phyloP scores from a whole-genome alignment of 1,140 invertebrate genomes.

The Leptonema lineaticorne region DNA sequence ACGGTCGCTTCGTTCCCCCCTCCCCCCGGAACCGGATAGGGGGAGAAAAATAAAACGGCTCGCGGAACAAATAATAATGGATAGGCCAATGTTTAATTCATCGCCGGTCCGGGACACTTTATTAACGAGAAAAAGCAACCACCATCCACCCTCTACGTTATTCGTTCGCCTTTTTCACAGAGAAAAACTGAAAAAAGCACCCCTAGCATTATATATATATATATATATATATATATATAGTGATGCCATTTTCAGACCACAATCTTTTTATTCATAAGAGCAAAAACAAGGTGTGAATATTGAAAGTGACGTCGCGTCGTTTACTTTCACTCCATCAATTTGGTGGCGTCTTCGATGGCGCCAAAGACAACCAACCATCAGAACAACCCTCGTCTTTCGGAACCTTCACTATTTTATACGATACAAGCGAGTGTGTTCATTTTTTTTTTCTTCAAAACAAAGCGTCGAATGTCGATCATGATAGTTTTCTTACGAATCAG shows the following conservation, averaged over 20 bases:
- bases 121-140: slow-evolving; percentile 30
- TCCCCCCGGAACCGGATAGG: background rate
- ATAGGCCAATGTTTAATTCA: slow-evolving; percentile 41
- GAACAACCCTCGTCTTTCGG: too few species aligned
- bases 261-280: slow-evolving; percentile 41
- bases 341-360: background rate
- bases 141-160: background rate
- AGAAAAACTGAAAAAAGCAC: too few species aligned
- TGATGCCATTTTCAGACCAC: background rate
- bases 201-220: too few species aligned
- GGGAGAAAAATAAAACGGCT: slow-evolving; percentile 32
- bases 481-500: too few species aligned
- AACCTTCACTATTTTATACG: too few species aligned
- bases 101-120: slow-evolving; percentile 33
- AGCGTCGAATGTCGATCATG: too few species aligned
- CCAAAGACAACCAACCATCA: too few species aligned
- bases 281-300: slow-evolving; percentile 38
- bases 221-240: too few species aligned
- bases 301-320: slow-evolving; percentile 23
- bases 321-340: background rate
- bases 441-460: too few species aligned
- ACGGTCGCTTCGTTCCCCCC: too few species aligned
- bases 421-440: too few species aligned
- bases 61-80: slow-evolving; percentile 40
- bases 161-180: background rate